These are phyloP conservation scores for Euura saliciscinereae DNA, from an alignment of 1,140 invertebrate species.

Conservation along the genomic window DNA sequence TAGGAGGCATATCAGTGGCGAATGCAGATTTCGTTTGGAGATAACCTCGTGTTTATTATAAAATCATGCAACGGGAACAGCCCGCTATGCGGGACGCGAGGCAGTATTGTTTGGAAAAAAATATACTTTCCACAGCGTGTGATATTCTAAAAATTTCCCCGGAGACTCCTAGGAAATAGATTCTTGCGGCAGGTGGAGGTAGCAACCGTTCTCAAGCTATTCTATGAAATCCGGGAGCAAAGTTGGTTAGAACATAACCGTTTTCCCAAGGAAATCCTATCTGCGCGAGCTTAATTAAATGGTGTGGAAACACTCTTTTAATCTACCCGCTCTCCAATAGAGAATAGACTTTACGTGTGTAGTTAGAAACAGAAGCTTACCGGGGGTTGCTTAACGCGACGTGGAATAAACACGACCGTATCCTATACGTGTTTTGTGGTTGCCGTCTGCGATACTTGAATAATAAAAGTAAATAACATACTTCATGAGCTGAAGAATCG, in stretches of 20 bases:
- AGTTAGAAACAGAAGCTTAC: slow-evolving; percentile 7
- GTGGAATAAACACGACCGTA: neutral
- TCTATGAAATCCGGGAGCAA: slow-evolving; percentile 2
- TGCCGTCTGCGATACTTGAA: too few relatives aligned
- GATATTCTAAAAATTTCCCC: slow-evolving; percentile 1
- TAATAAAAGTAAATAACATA: too few relatives aligned
- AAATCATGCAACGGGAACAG: neutral
- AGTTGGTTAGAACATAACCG: slow-evolving; percentile 5
- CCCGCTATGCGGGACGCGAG: neutral
- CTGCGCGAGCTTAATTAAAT: slow-evolving; percentile 3
- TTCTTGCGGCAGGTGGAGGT: neutral
- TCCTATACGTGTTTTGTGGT: neutral
- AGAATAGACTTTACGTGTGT: neutral
- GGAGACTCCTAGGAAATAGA: slow-evolving; percentile 2
- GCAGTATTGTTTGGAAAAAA: neutral
- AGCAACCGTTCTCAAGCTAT: neutral
- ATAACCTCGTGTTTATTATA: neutral
- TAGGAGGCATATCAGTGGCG: too few relatives aligned
- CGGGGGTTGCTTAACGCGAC: neutral
- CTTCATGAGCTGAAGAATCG: too few relatives aligned
- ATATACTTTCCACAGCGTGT: neutral
- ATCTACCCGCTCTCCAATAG: neutral
- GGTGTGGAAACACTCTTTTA: slow-evolving; percentile 1
- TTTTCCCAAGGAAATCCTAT: slow-evolving; percentile 4
- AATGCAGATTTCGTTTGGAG: neutral